Evolutionary conservation across 2,797 vertebrate genomes (phyloP).

Genomic region (Phrynocephalus guinanensis): DNA sequence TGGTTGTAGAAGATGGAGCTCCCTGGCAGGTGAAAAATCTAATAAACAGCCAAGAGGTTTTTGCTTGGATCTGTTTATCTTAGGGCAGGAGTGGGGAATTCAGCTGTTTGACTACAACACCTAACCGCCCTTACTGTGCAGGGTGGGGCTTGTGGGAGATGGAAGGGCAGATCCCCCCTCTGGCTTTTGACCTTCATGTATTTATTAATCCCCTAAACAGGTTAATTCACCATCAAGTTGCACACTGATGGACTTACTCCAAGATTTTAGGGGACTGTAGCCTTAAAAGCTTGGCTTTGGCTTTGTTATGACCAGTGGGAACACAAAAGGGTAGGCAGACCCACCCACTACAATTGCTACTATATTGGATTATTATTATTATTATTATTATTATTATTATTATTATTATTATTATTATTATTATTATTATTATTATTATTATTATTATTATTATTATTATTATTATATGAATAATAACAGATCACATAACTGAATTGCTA

Average conservation of each 20-base stretch:
- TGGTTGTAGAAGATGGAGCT: constrained; percentile 42
- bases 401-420: too few species aligned
- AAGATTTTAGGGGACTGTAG: neutral
- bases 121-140: too few species aligned
- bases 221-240: neutral
- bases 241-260: neutral
- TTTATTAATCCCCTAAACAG: neutral
- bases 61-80: constrained; percentile 53
- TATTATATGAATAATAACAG: constrained; percentile 10
- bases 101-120: neutral
- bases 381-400: too few species aligned
- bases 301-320: neutral
- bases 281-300: constrained; percentile 27
- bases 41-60: constrained; percentile 55
- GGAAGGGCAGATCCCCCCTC: too few species aligned
- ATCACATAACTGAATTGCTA: constrained; percentile 30
- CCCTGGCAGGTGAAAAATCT: constrained; percentile 54
- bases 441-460: too few species aligned
- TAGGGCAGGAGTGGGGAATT: neutral
- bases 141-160: neutral
- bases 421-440: too few species aligned
- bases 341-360: neutral
- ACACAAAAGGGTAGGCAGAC: too few species aligned
- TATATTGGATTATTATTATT: constrained; percentile 10
- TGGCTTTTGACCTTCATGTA: too few species aligned